Evolutionary conservation across 1,140 invertebrate genomes (phyloP).

Genomic region (Brachionus paranguensis): DNA sequence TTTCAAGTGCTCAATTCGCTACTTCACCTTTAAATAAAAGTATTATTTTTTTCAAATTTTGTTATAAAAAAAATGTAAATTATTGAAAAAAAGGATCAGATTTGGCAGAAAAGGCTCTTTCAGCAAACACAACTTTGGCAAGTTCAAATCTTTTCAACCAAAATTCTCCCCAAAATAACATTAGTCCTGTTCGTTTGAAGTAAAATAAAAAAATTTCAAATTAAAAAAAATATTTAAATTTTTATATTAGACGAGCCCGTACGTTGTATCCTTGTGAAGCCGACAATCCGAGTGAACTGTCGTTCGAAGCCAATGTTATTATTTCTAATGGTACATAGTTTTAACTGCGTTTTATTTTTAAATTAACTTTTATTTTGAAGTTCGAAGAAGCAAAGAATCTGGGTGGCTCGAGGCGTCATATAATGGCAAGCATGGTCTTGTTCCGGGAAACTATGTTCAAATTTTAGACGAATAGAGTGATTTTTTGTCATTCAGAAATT

Average conservation of each 20-base stretch:
- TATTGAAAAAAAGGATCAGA: not conserved
- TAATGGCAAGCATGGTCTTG: slow-evolving; percentile 83
- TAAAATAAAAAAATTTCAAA: not conserved
- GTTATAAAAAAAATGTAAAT: not conserved
- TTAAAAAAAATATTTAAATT: not conserved
- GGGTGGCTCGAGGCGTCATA: slow-evolving; percentile 92
- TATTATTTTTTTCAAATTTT: not conserved
- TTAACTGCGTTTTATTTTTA: not conserved
- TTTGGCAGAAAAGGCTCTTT: not conserved
- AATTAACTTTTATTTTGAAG: slow-evolving; percentile 59
- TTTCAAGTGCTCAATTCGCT: not conserved
- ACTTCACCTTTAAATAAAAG: not conserved
- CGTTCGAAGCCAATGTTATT: slow-evolving; percentile 95
- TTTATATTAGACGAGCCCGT: slow-evolving; percentile 62
- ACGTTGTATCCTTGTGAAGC: slow-evolving; percentile 90
- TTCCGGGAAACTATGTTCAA: slow-evolving; percentile 95
- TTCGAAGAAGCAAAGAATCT: slow-evolving; percentile 79
- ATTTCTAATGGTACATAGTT: slow-evolving; percentile 79
- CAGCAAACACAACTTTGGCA: not conserved
- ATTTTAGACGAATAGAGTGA: slow-evolving; percentile 49
- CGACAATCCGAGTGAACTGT: slow-evolving; percentile 89
- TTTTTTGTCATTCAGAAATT: not conserved
- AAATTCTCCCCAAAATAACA: not conserved
- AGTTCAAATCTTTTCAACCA: not conserved
- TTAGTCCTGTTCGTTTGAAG: not conserved